Evolutionary conservation across 2,888 invertebrate species (phyloP).

Genomic region (Volucella inanis): DNA sequence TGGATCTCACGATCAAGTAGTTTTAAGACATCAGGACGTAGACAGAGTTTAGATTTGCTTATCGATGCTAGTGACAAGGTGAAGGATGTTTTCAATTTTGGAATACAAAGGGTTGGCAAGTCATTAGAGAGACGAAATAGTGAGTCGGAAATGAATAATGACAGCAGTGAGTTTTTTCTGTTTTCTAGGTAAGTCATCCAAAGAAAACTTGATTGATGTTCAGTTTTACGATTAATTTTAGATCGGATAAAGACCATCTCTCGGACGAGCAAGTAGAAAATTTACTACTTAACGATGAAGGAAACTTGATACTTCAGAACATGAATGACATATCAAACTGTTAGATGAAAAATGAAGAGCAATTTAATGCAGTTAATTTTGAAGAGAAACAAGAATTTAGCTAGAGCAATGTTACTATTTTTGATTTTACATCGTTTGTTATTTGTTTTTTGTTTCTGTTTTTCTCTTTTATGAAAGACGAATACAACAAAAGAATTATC

Average conservation of each 20-base stretch:
- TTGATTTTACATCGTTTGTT: slow-evolving; percentile 56
- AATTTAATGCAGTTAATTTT: slow-evolving; percentile 23
- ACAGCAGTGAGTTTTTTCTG: slow-evolving; percentile 82
- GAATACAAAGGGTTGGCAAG: slow-evolving; percentile 88
- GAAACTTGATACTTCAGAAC: slow-evolving; percentile 77
- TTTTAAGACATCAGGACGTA: slow-evolving; percentile 82
- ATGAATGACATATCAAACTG: slow-evolving; percentile 76
- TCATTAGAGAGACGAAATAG: slow-evolving; percentile 89
- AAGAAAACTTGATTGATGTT: neutral
- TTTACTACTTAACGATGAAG: slow-evolving; percentile 81
- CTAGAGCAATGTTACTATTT: slow-evolving; percentile 71
- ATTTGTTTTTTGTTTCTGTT: slow-evolving; percentile 69
- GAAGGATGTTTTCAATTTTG: slow-evolving; percentile 91
- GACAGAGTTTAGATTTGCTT: slow-evolving; percentile 90
- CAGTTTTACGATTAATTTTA: slow-evolving; percentile 71
- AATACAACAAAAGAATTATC: slow-evolving; percentile 35
- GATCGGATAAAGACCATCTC: slow-evolving; percentile 82
- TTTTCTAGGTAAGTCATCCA: slow-evolving; percentile 81
- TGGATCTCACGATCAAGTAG: slow-evolving; percentile 82
- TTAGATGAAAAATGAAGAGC: slow-evolving; percentile 36
- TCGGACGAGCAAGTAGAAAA: slow-evolving; percentile 83
- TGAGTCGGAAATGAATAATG: slow-evolving; percentile 85
- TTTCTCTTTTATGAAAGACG: slow-evolving; percentile 72
- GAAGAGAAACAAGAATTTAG: slow-evolving; percentile 27
- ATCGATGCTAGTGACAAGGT: slow-evolving; percentile 91